Base-by-base conservation (phyloP, 2,797 vertebrate genomes). In the Threskiornis aethiopicus region DNA sequence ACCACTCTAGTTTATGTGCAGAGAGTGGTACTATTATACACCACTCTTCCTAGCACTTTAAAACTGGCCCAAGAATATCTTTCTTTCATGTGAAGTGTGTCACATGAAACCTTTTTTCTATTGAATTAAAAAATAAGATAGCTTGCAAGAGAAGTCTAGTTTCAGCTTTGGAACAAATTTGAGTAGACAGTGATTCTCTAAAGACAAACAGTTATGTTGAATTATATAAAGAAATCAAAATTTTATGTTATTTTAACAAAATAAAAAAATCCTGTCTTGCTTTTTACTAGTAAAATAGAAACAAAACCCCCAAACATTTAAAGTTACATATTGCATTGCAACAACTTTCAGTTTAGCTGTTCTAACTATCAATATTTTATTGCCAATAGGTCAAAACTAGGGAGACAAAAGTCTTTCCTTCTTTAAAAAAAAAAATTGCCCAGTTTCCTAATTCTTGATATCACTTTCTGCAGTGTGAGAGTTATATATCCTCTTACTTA, bases 231-330 rank as follows among this genome's bases (percentile, higher is more conserved):
- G 9, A 72, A 82, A 58, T 39, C 1, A 78, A 67, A 59, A 33
- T 6, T 22, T 47, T 37, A 6, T 11, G 4, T 13, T 9, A 71
- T 90, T 93, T 67, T 39, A 62, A 29, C 4, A 84, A 62, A 80
- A 76, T 35, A 4, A 31, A 47, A 47, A 47, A 3, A 5, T 1
- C 0, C 1, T 2, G 4, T 17, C 2, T 47, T 54, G 33, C 3
- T 41, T 78, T 82, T 46, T 15, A 19, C 14, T 46, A 13, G 6
- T 57, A 57, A 37, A 79, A 61, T 19, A 49, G 12, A 24, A 73
- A 71, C 7, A 57, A 57, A 22, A 2, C 3, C 13, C 22, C 9
- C 11, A 41, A 62, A 25, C 11, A 28, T 25, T 83, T 70, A 18
- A 88, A 85, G 11, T 31, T 42, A 28, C 0, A 2, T 25, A 64